Conservation (phyloP, 1,140 invertebrate species). For the Aleiodes sp. region DNA sequence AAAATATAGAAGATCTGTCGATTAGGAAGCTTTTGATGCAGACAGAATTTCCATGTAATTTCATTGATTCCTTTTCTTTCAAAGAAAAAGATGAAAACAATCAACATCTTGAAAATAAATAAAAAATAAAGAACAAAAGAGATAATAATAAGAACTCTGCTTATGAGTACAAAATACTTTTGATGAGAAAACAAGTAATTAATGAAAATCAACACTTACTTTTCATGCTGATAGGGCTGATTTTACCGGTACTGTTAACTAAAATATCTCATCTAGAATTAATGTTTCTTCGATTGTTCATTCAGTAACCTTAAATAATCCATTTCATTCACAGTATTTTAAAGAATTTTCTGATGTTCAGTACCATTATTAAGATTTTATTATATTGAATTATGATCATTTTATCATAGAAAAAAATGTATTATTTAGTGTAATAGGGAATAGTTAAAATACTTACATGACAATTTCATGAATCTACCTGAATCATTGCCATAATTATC, state of each 20-base stretch:
- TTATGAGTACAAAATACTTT: conserved; percentile 29
- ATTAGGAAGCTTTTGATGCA: too few species aligned
- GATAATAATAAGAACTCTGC: neutral
- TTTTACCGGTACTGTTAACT: neutral
- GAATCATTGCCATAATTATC: neutral
- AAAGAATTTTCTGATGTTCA: too few species aligned
- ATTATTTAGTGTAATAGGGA: conserved; percentile 6
- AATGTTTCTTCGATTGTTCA: neutral
- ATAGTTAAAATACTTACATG: conserved; percentile 11
- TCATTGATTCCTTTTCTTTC: too few species aligned
- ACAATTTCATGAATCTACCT: neutral
- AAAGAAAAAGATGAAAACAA: too few species aligned
- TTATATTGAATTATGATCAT: neutral
- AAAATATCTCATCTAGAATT: neutral
- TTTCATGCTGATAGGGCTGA: conserved; percentile 20
- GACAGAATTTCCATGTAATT: too few species aligned
- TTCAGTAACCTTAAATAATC: too few species aligned
- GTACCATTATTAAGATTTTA: too few species aligned
- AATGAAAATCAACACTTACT: neutral
- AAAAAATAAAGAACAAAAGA: neutral
- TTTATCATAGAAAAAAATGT: conserved; percentile 7
- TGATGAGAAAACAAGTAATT: neutral
- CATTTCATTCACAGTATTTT: neutral
- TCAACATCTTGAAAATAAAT: too few species aligned
- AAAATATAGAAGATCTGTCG: too few species aligned